phyloP scores from a whole-genome alignment of 2,797 vertebrate species.

The Aplochiton taeniatus region DNA sequence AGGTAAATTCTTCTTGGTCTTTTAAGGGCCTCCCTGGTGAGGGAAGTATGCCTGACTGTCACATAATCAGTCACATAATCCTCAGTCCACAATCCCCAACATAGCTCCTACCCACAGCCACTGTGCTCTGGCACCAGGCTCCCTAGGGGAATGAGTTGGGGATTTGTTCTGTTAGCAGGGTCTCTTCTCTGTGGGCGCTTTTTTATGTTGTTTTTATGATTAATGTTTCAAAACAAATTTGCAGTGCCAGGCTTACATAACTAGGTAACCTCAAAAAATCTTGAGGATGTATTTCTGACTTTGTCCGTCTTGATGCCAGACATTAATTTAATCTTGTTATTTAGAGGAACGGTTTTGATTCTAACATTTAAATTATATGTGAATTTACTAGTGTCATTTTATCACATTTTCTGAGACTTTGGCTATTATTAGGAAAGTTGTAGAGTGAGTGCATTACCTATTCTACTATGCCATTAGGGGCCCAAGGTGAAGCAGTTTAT shows the following conservation, averaged over 20 bases:
- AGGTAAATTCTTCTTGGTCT: slow-evolving; percentile 34
- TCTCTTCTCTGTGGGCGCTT: neutral
- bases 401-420: too few species aligned
- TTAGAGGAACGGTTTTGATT: too few species aligned
- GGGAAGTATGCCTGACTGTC: slow-evolving; percentile 13
- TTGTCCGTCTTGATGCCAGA: too few species aligned
- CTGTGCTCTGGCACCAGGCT: slow-evolving; percentile 16
- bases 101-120: slow-evolving; percentile 4
- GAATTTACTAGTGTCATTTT: too few species aligned
- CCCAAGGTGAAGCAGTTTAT: slow-evolving; percentile 87
- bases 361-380: too few species aligned
- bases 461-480: slow-evolving; percentile 62
- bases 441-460: neutral
- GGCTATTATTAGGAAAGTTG: too few species aligned
- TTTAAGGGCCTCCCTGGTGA: slow-evolving; percentile 28
- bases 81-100: slow-evolving; percentile 29
- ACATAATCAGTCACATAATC: slow-evolving; percentile 10
- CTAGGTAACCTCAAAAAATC: neutral
- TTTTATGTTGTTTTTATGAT: slow-evolving; percentile 2
- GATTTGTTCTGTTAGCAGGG: slow-evolving; percentile 9
- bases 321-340: too few species aligned
- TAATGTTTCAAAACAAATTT: slow-evolving; percentile 6
- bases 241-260: too few species aligned
- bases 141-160: slow-evolving; percentile 1
- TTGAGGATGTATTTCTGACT: too few species aligned